Evolutionary conservation across 2,113 vertebrate genomes (phyloP).

Genomic region (Nansenia antarctica): DNA sequence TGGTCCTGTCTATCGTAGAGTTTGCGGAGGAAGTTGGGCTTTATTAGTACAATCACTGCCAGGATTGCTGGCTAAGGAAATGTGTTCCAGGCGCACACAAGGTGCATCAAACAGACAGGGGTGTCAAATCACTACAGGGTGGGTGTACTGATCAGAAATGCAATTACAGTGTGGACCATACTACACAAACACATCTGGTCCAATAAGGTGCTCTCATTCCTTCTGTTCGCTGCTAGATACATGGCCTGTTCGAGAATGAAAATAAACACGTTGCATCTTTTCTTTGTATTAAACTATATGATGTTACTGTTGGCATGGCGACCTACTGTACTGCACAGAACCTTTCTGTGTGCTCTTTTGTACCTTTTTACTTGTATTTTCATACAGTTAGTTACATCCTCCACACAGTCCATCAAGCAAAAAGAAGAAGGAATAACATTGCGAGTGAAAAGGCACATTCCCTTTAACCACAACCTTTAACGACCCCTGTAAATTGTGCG

Average conservation of each 20-base stretch:
- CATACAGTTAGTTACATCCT: no score
- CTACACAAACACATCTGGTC: conserved; percentile 13
- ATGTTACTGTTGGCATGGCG: not conserved
- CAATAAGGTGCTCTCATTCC: no score
- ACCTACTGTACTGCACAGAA: not conserved
- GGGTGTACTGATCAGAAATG: conserved; percentile 75
- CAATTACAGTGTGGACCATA: conserved; percentile 35
- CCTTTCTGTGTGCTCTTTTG: no score
- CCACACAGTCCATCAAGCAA: no score
- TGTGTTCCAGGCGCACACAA: conserved; percentile 79
- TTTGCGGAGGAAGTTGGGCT: conserved; percentile 83
- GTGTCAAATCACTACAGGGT: conserved; percentile 66
- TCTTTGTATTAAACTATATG: not conserved
- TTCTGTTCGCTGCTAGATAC: no score
- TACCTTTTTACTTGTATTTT: no score
- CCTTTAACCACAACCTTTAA: conserved; percentile 47
- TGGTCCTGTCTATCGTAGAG: conserved; percentile 85
- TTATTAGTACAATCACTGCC: conserved; percentile 89
- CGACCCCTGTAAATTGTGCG: conserved; percentile 59
- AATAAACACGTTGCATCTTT: not conserved
- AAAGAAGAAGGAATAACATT: no score
- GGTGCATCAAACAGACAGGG: conserved; percentile 49
- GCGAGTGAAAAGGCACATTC: conserved; percentile 61
- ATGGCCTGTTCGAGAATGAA: not conserved
- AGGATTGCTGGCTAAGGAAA: conserved; percentile 84